These are phyloP conservation scores for Microcebus ravelobensis DNA, from an alignment of 2,113 vertebrate genomes.

Conservation along the genomic window DNA sequence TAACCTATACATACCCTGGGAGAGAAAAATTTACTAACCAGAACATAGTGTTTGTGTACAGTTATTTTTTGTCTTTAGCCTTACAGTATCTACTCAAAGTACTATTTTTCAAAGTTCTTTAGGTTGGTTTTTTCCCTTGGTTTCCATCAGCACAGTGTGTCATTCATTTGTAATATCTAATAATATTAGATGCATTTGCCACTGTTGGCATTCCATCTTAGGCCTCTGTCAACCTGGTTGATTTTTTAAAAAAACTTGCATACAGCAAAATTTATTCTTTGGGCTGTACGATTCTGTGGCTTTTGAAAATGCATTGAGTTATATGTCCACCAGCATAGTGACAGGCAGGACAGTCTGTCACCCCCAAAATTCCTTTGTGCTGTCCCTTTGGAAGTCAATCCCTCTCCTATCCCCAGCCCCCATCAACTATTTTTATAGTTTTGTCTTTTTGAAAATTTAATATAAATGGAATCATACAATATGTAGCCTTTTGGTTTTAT, in stretches of 20 bases:
- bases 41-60: background rate
- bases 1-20: background rate
- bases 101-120: background rate
- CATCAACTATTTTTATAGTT: background rate
- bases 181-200: background rate
- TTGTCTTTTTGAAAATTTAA: background rate
- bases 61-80: background rate
- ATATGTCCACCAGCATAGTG: background rate
- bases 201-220: background rate
- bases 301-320: background rate
- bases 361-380: background rate
- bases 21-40: background rate
- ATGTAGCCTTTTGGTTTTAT: background rate
- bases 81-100: background rate
- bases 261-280: background rate
- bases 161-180: background rate
- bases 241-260: background rate
- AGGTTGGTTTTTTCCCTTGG: background rate
- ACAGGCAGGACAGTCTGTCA: background rate
- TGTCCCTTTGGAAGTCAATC: background rate
- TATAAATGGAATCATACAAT: background rate
- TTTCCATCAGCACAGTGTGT: rapidly evolving
- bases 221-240: background rate
- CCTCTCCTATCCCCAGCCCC: background rate
- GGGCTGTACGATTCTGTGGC: background rate